Evolutionary conservation across 2,113 vertebrate species (phyloP).

Genomic region (Dolichallabes microphthalmus): DNA sequence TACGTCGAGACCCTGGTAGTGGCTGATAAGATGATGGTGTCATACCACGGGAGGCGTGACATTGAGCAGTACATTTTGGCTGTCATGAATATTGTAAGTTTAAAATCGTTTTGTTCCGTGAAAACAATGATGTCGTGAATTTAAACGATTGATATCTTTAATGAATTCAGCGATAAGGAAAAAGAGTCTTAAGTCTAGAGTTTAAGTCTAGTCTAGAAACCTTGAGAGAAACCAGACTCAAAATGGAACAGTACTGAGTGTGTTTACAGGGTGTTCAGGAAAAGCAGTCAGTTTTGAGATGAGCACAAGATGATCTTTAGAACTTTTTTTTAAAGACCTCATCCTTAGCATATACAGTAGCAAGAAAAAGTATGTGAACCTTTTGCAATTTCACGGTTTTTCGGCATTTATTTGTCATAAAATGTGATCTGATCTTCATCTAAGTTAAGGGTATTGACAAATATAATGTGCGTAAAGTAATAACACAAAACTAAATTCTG

Average conservation of each 20-base stretch:
- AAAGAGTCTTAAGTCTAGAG: no score
- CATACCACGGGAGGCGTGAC: constrained; percentile 93
- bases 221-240: background rate
- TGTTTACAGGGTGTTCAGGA: background rate
- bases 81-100: constrained; percentile 99
- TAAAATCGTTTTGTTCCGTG: constrained; percentile 61
- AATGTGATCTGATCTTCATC: no score
- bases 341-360: no score
- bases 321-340: background rate
- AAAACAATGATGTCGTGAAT: no score
- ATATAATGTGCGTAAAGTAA: no score
- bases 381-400: no score
- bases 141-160: no score
- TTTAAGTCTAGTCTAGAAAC: background rate
- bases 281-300: background rate
- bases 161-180: no score
- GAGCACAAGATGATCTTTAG: background rate
- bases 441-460: no score
- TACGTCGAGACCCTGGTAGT: constrained; percentile 98
- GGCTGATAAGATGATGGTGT: constrained; percentile 98
- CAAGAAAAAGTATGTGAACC: no score
- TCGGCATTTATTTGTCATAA: no score
- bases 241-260: background rate
- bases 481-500: no score
- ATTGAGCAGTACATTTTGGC: constrained; percentile 98